Conservation (phyloP, 2,797 vertebrate species). For the Pseudochromis fuscus region DNA sequence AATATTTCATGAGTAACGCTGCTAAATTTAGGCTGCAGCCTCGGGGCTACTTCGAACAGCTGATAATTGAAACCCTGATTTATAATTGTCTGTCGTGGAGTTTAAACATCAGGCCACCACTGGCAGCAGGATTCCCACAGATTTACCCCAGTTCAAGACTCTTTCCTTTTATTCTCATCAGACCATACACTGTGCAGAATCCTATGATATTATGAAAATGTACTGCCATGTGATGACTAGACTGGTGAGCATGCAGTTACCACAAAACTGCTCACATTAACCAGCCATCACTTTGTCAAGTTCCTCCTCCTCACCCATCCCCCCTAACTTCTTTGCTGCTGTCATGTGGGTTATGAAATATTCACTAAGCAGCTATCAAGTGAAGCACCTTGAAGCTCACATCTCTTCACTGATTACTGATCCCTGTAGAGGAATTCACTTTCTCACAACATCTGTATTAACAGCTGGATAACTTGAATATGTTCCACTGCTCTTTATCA, state of each 20-base stretch:
- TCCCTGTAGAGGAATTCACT: conserved; percentile 24
- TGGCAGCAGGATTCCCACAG: conserved; percentile 6
- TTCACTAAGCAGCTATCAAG: conserved; percentile 75
- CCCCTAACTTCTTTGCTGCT: conserved; percentile 52
- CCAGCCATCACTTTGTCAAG: conserved; percentile 30
- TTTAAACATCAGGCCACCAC: conserved; percentile 20
- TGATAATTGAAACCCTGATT: conserved; percentile 43
- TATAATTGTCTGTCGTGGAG: conserved; percentile 14
- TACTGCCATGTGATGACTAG: background rate
- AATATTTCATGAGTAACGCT: conserved; percentile 80
- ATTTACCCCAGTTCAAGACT: background rate
- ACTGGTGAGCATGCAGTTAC: conserved; percentile 18
- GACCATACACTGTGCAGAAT: background rate
- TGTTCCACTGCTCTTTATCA: conserved; percentile 1
- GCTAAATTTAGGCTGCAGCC: conserved; percentile 75
- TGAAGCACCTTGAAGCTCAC: conserved; percentile 60
- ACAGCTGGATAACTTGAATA: conserved; percentile 6
- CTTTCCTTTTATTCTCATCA: background rate
- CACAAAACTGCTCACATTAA: conserved; percentile 35
- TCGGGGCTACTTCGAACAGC: conserved; percentile 36
- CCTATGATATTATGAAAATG: background rate
- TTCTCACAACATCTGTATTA: conserved; percentile 28
- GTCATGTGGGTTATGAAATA: conserved; percentile 83
- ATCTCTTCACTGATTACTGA: conserved; percentile 35
- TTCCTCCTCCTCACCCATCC: conserved; percentile 56